Evolutionary conservation across 2,888 invertebrate species (phyloP).

Genomic region (Pomacea canaliculata): DNA sequence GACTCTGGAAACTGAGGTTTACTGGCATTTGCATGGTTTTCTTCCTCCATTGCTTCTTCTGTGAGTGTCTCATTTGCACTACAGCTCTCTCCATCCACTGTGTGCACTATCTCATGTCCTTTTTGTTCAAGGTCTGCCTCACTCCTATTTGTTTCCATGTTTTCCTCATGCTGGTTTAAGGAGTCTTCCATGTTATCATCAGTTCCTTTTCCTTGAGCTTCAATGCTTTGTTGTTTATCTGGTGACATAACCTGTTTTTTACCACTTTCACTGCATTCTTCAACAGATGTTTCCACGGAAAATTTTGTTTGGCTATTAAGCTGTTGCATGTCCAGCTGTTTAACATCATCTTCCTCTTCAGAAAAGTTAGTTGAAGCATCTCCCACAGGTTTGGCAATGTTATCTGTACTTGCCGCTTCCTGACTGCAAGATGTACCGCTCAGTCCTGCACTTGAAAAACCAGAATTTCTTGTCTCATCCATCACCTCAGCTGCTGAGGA

Average conservation of each 20-base stretch:
- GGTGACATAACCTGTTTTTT: background rate
- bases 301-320: no score
- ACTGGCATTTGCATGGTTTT: background rate
- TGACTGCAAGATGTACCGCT: background rate
- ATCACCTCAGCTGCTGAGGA: background rate
- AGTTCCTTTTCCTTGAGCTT: background rate
- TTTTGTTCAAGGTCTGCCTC: background rate
- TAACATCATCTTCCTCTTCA: background rate
- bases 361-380: no score
- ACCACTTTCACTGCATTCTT: background rate
- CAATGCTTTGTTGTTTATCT: no score
- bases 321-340: background rate
- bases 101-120: background rate
- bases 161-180: background rate
- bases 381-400: background rate
- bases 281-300: background rate
- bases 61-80: background rate
- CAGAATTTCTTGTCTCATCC: background rate
- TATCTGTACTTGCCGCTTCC: background rate
- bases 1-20: slow-evolving; percentile 3
- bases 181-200: background rate
- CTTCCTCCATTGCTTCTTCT: background rate
- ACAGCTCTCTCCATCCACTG: background rate
- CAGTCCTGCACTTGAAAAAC: background rate
- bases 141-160: background rate